Conservation (phyloP, 1,140 invertebrate species). For the Sesamia nonagrioides region DNA sequence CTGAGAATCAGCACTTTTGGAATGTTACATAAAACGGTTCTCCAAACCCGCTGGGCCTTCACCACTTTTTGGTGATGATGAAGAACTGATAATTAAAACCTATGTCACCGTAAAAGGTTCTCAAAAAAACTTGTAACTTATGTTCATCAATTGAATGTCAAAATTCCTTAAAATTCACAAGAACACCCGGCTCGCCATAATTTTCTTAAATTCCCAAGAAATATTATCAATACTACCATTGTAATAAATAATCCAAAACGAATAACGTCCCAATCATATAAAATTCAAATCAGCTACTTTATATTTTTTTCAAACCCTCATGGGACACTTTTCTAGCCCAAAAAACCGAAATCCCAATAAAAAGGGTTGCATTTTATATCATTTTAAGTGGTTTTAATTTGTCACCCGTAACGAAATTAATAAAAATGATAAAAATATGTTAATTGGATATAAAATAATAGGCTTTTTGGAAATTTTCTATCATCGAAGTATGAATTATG, state of each 20-base stretch:
- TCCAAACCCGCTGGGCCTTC: no score
- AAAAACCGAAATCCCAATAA: conserved; percentile 5
- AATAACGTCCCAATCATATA: conserved; percentile 1
- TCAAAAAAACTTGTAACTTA: no score
- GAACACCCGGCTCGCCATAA: not conserved
- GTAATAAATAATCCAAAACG: conserved; percentile 16
- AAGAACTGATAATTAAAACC: no score
- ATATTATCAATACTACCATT: not conserved
- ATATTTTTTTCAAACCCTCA: not conserved
- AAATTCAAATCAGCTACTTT: conserved; percentile 13
- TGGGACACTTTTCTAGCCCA: not conserved
- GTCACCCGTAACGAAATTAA: conserved; percentile 76
- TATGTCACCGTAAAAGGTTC: no score
- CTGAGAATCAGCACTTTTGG: no score
- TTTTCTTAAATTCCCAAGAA: not conserved
- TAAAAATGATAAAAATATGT: conserved; percentile 67
- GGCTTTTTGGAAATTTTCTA: conserved; percentile 31
- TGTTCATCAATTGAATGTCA: not conserved
- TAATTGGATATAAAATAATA: conserved; percentile 58
- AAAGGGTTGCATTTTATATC: conserved; percentile 59
- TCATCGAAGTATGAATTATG: conserved; percentile 46
- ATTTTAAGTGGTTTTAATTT: conserved; percentile 71
- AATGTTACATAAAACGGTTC: no score
- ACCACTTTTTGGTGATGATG: no score
- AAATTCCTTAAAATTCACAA: not conserved